Base-by-base conservation (phyloP, 2,888 invertebrate species). In the Trachelus troglodyta region DNA sequence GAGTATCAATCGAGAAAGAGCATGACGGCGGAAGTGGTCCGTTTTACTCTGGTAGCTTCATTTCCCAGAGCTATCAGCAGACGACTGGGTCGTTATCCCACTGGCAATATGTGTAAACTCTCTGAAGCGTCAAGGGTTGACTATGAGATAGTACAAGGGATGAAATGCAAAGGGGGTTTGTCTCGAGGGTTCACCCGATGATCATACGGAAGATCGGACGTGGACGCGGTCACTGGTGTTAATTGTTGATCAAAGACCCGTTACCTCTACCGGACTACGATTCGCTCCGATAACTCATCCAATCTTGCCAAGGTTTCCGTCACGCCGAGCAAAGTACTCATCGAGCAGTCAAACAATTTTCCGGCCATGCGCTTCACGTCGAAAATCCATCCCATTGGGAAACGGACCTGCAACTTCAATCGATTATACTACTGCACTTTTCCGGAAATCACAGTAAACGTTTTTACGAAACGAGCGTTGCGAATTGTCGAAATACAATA, bases 201-300 rank as follows among this genome's bases (percentile, higher is more conserved):
- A 81, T 80, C 77, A 81, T 83, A 80, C 81, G 82, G 82, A 83
- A 80, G 82, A 87, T 82, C 82, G 82, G 37, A 80, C 79, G 76
- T 77, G 78, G 75, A 79, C 77, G 71, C 71, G 71, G 71, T 81
- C 78, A 79, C 74, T 81, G 85, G 85, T 85, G 87, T 86, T 89
- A 88, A 89, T 89, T 88, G 87, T 85, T 86, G 86, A 88, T 89
- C 88, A 84, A 85, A 85, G 85, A 84, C 79, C 76, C 76, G 75
- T 30, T 56, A 56, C 23, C 56, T 56, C 56, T 56, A 9, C 78
- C 68, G 56, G 80, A 71, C 76, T 79, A 79, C 73, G 76, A 77
- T 74, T 75, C 69, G 33, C 30, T 37, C 68, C 69, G 75, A 56
- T 69, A 56, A 69, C 79, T 81, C 78, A 78, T 84, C 80, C 79